Percentiles rank a stretch among this genome's conserved stretches.
Evolutionary conservation across 2,888 invertebrate genomes (phyloP).

Genomic region (Drosophila testacea): DNA sequence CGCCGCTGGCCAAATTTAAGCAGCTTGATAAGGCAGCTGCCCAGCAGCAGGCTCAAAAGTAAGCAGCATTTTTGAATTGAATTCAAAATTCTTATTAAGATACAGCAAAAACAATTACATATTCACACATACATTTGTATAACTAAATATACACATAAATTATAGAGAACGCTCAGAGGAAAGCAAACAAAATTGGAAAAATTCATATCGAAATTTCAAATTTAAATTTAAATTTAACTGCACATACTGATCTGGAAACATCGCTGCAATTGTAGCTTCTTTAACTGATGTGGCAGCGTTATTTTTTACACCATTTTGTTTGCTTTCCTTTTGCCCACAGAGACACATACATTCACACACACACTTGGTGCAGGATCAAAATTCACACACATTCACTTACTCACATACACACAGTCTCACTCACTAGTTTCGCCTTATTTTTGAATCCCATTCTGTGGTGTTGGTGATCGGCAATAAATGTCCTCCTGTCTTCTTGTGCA

Average conservation of each 20-base stretch:
- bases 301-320: slow-evolving; percentile 15
- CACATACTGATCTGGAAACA: slow-evolving; percentile 4
- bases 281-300: slow-evolving; percentile 7
- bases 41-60: slow-evolving; percentile 91
- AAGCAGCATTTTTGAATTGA: slow-evolving; percentile 82
- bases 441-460: slow-evolving; percentile 48
- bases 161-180: slow-evolving; percentile 14
- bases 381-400: slow-evolving; percentile 3
- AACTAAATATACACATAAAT: not conserved
- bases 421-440: slow-evolving; percentile 36
- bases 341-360: slow-evolving; percentile 20
- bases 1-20: slow-evolving; percentile 96
- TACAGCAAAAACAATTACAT: slow-evolving; percentile 11
- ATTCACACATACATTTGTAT: slow-evolving; percentile 6
- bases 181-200: slow-evolving; percentile 25
- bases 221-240: not conserved
- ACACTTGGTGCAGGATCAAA: slow-evolving; percentile 42
- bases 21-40: slow-evolving; percentile 95
- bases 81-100: not conserved
- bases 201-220: not conserved
- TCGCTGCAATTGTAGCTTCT: not conserved
- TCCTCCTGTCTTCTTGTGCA: slow-evolving; percentile 31
- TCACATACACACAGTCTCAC: slow-evolving; percentile 20
- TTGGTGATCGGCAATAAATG: slow-evolving; percentile 42
- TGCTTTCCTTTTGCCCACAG: slow-evolving; percentile 35